phyloP scores from a whole-genome alignment of 35 echinoderm and acorn worm genomes.

The Holothuria glaberrima region DNA sequence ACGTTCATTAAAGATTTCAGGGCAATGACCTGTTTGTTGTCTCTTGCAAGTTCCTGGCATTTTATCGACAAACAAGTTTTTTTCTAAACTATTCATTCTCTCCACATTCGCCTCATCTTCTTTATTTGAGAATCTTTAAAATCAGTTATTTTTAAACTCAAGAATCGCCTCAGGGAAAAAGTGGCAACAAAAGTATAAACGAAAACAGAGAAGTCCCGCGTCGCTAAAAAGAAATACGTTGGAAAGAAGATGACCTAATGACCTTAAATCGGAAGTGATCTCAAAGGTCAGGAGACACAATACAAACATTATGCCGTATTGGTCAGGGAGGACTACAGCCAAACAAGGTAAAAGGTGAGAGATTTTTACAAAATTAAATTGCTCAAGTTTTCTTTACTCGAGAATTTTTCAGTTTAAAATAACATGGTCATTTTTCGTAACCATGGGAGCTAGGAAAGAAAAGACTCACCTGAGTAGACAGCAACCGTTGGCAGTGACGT shows the following conservation, averaged over 20 bases:
- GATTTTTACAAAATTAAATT: too few relatives aligned
- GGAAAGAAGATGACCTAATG: conserved; percentile 25
- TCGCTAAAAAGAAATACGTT: conserved; percentile 27
- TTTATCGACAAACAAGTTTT: conserved; percentile 32
- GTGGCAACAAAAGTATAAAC: conserved; percentile 20
- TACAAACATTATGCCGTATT: not conserved
- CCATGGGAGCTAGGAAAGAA: too few relatives aligned
- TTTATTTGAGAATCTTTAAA: not conserved
- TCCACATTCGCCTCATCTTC: not conserved
- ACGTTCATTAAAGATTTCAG: not conserved
- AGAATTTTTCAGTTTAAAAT: too few relatives aligned
- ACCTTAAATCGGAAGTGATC: conserved; percentile 43
- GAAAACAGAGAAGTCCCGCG: conserved; percentile 3
- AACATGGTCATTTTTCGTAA: too few relatives aligned
- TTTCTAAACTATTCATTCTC: conserved; percentile 9
- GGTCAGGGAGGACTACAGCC: not conserved
- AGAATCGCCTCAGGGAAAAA: conserved; percentile 6
- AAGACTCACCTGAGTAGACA: too few relatives aligned
- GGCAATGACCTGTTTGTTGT: conserved; percentile 31
- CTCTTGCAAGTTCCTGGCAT: not conserved
- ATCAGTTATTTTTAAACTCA: conserved; percentile 30
- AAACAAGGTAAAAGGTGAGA: too few relatives aligned
- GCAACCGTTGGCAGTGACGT: too few relatives aligned
- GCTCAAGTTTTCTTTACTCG: too few relatives aligned
- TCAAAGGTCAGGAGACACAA: conserved; percentile 54